Percentiles rank a stretch among this genome's conserved stretches.
These are phyloP conservation scores for Sycophila texana DNA, from an alignment of 2,888 invertebrate species.

Conservation along the genomic window DNA sequence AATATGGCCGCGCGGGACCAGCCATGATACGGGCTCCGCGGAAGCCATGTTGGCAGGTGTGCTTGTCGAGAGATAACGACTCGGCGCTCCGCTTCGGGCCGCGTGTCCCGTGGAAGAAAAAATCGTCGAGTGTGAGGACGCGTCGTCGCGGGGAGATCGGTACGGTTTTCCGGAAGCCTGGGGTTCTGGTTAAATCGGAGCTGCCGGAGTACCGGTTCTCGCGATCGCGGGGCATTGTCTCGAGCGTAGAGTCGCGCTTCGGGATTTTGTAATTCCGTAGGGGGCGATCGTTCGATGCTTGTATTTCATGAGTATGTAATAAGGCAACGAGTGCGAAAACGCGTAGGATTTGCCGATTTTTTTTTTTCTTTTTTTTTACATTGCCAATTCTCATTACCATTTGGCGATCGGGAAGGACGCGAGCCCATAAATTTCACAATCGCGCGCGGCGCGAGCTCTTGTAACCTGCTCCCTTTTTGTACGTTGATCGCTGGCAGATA, in stretches of 20 bases:
- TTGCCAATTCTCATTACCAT: not conserved
- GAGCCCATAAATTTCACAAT: constrained; percentile 25
- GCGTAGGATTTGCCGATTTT: constrained; percentile 1
- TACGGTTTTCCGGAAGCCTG: too few species aligned
- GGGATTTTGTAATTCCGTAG: constrained; percentile 2
- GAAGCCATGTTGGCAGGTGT: constrained; percentile 76
- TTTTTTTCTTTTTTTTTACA: not conserved
- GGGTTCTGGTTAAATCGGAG: not conserved
- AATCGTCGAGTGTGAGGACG: not conserved
- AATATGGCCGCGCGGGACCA: constrained; percentile 73
- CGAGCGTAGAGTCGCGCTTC: not conserved
- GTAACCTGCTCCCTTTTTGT: constrained; percentile 19
- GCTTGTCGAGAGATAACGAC: constrained; percentile 61
- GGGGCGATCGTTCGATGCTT: not conserved
- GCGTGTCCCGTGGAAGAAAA: not conserved
- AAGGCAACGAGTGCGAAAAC: too few species aligned
- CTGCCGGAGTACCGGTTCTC: not conserved
- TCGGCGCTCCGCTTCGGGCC: not conserved
- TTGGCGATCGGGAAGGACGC: not conserved
- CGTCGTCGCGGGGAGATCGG: not conserved
- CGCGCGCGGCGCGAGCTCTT: not conserved
- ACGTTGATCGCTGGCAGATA: constrained; percentile 25
- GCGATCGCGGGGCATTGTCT: not conserved
- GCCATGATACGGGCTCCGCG: constrained; percentile 72
- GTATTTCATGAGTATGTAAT: too few species aligned